A percentile compares a stretch with the other conserved stretches of the same genome.
phyloP scores from a whole-genome alignment of 92 coral and sea anemone species.

The Bergia puertoricense region DNA sequence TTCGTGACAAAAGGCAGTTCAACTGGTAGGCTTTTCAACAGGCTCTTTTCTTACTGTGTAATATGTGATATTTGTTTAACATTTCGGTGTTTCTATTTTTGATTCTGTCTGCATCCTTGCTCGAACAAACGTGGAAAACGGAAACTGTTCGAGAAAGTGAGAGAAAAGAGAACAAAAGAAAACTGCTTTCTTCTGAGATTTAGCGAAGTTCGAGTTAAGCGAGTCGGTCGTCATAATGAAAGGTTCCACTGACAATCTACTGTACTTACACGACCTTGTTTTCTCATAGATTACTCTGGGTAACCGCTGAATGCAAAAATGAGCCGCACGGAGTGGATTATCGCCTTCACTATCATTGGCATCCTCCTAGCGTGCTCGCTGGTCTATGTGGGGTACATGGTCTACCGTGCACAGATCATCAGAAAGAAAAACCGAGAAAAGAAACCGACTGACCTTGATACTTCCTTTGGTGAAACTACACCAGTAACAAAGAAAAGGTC shows the following conservation, averaged over 20 bases:
- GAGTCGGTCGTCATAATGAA: neutral
- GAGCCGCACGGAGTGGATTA: slow-evolving; percentile 55
- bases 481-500: slow-evolving; percentile 21
- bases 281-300: neutral
- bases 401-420: slow-evolving; percentile 43
- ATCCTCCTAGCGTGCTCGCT: slow-evolving; percentile 38
- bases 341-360: slow-evolving; percentile 56
- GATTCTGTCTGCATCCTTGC: too few species aligned
- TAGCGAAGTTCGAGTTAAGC: neutral
- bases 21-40: too few species aligned
- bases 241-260: neutral
- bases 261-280: neutral
- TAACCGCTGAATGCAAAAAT: slow-evolving; percentile 33
- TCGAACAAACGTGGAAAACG: too few species aligned
- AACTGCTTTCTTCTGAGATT: too few species aligned
- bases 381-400: slow-evolving; percentile 52
- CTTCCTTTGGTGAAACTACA: slow-evolving; percentile 40
- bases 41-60: too few species aligned
- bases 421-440: slow-evolving; percentile 52
- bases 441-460: slow-evolving; percentile 33
- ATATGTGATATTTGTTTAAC: too few species aligned
- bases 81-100: too few species aligned
- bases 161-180: too few species aligned
- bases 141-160: too few species aligned
- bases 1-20: too few species aligned